Evolutionary conservation across 92 coral and sea anemone genomes (phyloP), one percentile per base, ranked within the genome.

Genomic region (Palythoa caribaeorum): DNA sequence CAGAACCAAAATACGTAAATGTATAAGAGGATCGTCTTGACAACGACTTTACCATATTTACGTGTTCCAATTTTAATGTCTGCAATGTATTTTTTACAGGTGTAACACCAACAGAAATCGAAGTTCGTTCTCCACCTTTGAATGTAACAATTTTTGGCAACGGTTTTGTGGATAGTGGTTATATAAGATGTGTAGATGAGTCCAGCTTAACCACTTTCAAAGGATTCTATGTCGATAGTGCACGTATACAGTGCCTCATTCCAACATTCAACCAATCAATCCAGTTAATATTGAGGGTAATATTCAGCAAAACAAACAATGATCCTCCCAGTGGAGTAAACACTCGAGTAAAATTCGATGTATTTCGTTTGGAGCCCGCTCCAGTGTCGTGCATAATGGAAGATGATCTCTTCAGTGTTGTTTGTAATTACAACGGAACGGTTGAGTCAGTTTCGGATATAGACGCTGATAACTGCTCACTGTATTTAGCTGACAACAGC

Each of bases 221-320:
- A 19, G 70, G 70, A 19, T 63, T 63, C 70, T 63, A 16, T 21
- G 7, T 63, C n/a, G 20, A 63, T 63, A 35, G 10, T 2, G n/a
- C 70, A 63, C 17, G 35, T n/a, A 63, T 63, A 63, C 70, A 63
- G 35, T 63, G 70, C 70, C 28, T n/a, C 5, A 63, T 63, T 63
- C 70, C 70, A 63, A 63, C 70, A 63, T 63, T 63, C 70, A 17
- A 63, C 70, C 70, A 63, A 17, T 63, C 70, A 63, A n/a, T 63
- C 21, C 70, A 35, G 70, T n/a, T 63, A 16, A 4, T 5, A 3
- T 6, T 63, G 70, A 17, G 70, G 20, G 70, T 63, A 63, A 63
- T 63, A 17, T 63, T 63, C 70, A 63, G 70, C 70, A 21, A 63
- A 63, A 63, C 70, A 9, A 63, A 63, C 36, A 63, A 63, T n/a